A percentile compares a stretch with the other conserved stretches of the same genome.
Conservation (phyloP, 2,888 invertebrate species). For the Torymus auratus region DNA sequence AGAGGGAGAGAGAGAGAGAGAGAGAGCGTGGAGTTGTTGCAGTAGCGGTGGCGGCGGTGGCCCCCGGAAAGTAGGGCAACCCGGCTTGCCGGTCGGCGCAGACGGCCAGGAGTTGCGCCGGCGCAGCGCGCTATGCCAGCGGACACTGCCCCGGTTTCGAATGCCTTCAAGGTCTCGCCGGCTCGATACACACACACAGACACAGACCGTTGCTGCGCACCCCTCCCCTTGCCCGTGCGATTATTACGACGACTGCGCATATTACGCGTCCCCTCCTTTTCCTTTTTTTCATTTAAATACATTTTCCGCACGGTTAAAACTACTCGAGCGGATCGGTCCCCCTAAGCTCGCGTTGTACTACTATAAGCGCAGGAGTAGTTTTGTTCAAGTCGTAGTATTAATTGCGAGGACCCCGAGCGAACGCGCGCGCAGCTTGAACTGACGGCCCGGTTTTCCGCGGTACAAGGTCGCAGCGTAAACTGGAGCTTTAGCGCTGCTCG, state of each 20-base stretch:
- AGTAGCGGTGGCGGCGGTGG: conserved; percentile 49
- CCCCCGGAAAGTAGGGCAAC: conserved; percentile 67
- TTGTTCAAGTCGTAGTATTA: no score
- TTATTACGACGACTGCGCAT: no score
- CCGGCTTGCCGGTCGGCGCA: conserved; percentile 63
- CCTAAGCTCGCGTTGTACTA: no score
- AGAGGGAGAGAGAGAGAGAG: neutral
- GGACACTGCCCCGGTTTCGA: conserved; percentile 74
- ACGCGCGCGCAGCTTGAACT: no score
- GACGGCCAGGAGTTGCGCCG: conserved; percentile 64
- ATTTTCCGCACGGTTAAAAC: no score
- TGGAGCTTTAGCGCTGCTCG: neutral
- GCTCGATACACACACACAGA: conserved; percentile 54
- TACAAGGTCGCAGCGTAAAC: neutral
- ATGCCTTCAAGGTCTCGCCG: conserved; percentile 73
- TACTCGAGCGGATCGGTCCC: no score
- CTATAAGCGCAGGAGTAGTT: no score
- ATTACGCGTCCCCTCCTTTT: no score
- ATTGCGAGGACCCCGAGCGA: no score
- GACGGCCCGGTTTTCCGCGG: no score
- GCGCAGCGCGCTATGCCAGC: conserved; percentile 64
- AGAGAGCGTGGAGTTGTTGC: neutral
- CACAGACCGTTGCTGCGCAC: neutral
- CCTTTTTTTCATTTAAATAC: no score
- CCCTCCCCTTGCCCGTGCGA: neutral